These are phyloP conservation scores for Ophion obscuratus DNA, from an alignment of 2,888 invertebrate species.

Conservation along the genomic window DNA sequence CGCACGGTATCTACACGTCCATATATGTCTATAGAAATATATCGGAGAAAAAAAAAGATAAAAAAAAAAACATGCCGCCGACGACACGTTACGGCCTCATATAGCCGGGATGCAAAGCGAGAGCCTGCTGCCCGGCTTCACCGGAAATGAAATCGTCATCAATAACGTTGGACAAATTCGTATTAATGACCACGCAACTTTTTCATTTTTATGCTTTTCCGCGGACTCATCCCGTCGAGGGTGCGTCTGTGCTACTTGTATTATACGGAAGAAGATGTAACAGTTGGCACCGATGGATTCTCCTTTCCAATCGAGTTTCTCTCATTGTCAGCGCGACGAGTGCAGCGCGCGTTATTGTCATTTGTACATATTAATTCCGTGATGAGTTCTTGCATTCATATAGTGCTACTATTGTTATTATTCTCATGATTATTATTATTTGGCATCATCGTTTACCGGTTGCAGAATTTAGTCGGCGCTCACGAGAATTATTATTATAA, in stretches of 20 bases:
- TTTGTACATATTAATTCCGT: conserved; percentile 41
- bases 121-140: conserved; percentile 47
- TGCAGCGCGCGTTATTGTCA: conserved; percentile 64
- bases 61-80: conserved; percentile 32
- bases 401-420: neutral
- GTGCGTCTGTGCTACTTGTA: conserved; percentile 29
- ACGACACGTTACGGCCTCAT: conserved; percentile 13
- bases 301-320: conserved; percentile 70
- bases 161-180: conserved; percentile 79
- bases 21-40: conserved; percentile 16
- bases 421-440: neutral
- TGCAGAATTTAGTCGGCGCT: too few relatives aligned
- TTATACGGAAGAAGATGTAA: conserved; percentile 69
- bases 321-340: conserved; percentile 73
- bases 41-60: conserved; percentile 2
- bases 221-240: conserved; percentile 72
- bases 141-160: conserved; percentile 79
- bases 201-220: conserved; percentile 67
- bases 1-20: neutral
- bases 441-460: too few relatives aligned
- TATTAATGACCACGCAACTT: conserved; percentile 81
- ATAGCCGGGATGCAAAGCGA: conserved; percentile 44
- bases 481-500: too few relatives aligned
- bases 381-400: conserved; percentile 26
- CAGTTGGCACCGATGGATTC: conserved; percentile 73